Conservation (phyloP, 2,797 vertebrate species). For the Phoebastria nigripes region DNA sequence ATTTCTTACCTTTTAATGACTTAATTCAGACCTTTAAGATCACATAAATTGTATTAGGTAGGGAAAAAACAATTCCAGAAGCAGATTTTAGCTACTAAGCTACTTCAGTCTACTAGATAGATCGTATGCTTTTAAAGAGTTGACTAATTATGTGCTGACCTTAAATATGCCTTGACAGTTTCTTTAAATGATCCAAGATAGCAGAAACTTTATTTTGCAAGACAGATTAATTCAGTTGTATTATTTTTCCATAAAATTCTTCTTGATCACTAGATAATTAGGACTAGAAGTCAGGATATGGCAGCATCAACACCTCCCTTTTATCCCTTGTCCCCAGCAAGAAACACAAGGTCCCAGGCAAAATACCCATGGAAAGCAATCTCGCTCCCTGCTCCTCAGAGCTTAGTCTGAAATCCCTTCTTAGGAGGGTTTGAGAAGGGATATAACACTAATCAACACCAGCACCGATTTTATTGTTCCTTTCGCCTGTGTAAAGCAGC, state of each 20-base stretch:
- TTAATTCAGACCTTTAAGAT: not conserved
- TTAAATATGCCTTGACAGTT: not conserved
- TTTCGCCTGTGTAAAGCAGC: not conserved
- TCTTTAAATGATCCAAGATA: not conserved
- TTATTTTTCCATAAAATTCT: not conserved
- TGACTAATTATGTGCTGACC: not conserved
- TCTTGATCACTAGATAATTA: not conserved
- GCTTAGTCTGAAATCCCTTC: not conserved
- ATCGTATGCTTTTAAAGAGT: not conserved
- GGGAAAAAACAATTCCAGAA: not conserved
- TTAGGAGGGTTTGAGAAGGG: not conserved
- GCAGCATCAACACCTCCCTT: not conserved
- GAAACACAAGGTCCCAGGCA: not conserved
- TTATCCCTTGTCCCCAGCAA: not conserved
- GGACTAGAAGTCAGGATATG: not conserved
- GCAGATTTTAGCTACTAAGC: not conserved
- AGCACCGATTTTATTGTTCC: not conserved
- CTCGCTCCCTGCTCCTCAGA: not conserved
- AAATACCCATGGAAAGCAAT: not conserved
- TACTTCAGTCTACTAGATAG: not conserved
- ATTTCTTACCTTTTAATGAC: not conserved
- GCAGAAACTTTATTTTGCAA: not conserved
- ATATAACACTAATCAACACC: not conserved
- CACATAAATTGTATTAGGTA: not conserved
- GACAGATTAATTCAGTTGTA: not conserved